Base-by-base conservation (phyloP, 2,888 invertebrate genomes). In the Diploptera punctata region DNA sequence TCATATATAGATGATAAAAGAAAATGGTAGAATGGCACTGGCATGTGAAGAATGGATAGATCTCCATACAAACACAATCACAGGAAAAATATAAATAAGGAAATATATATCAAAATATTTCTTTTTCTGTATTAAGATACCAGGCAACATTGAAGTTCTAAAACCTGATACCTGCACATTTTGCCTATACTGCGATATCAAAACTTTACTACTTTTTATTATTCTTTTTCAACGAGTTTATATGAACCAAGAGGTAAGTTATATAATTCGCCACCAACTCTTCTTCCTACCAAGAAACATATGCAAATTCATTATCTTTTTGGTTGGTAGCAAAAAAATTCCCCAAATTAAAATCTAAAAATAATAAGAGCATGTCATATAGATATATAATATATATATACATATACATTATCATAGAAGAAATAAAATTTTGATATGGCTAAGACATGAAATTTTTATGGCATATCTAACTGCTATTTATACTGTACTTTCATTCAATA, bases 371-470 rank as follows among this genome's bases (percentile, higher is more conserved):
- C 57, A 33, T 33, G 5, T 33, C 33, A 33, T 33, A 33, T n/a
- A n/a, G n/a, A n/a, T n/a, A n/a, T 33, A 33, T n/a, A 26, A 26
- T 54, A 54, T 54, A 54, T 57, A 57, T 26, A 29, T 57, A 57
- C 33, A 33, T 57, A 57, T 57, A 57, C 57, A 65, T 44, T n/a
- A 65, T 65, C 47, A 65, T 26, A 65, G 44, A 65, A n/a, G 44
- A 65, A 65, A 65, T 65, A 65, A 65, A 65, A 65, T 65, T 65
- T 44, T 65, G 65, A 65, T 65, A 65, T 65, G 65, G 29, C 26
- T 65, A 65, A n/a, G 44, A 65, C 65, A 65, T 65, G 26, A 57
- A 57, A 57, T 24, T 57, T 29, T 5, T 57, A 26, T 57, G 57
- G 29, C 29, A 57, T 57, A 57, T 24, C 57, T 57, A 57, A 57